These are phyloP conservation scores for fruit fly (Drosophila melanogaster) DNA, from an alignment of 1,140 invertebrate species.

Conservation along the genomic window DNA sequence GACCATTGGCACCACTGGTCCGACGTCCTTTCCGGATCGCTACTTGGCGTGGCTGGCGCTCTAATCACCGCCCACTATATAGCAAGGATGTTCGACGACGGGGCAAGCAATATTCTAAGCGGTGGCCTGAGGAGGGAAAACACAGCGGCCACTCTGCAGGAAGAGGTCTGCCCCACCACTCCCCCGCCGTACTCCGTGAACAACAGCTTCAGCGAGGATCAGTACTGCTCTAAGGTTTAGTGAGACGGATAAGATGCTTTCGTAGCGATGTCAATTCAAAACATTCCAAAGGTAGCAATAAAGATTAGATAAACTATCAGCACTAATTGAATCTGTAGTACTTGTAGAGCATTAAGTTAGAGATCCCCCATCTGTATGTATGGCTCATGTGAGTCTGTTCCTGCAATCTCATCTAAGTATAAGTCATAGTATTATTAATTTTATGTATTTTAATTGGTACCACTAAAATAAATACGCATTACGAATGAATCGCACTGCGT, in stretches of 20 bases:
- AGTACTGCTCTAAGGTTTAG: conserved; percentile 72
- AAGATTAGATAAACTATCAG: conserved; percentile 3
- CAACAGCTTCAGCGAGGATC: conserved; percentile 56
- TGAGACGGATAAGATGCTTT: not conserved
- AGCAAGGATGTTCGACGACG: conserved; percentile 52
- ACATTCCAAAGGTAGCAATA: conserved; percentile 63
- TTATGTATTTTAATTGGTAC: conserved; percentile 19
- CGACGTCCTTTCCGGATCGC: conserved; percentile 65
- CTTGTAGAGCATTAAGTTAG: conserved; percentile 12
- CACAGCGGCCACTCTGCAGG: conserved; percentile 71
- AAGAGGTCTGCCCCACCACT: conserved; percentile 67
- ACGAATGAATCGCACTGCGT: conserved; percentile 2
- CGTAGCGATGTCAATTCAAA: conserved; percentile 6
- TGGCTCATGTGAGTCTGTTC: conserved; percentile 21
- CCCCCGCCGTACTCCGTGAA: conserved; percentile 71
- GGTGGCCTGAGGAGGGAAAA: conserved; percentile 57
- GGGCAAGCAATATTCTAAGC: conserved; percentile 1
- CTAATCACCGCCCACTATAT: conserved; percentile 70
- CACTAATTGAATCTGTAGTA: conserved; percentile 20
- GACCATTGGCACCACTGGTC: conserved; percentile 83
- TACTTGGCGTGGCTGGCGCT: conserved; percentile 62
- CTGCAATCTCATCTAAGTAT: conserved; percentile 7
- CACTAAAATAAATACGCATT: conserved; percentile 21
- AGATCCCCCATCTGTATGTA: conserved; percentile 33
- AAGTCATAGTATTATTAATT: conserved; percentile 25